These are phyloP conservation scores for Anomalospiza imberbis DNA, from an alignment of 2,797 vertebrate genomes.

Conservation along the genomic window DNA sequence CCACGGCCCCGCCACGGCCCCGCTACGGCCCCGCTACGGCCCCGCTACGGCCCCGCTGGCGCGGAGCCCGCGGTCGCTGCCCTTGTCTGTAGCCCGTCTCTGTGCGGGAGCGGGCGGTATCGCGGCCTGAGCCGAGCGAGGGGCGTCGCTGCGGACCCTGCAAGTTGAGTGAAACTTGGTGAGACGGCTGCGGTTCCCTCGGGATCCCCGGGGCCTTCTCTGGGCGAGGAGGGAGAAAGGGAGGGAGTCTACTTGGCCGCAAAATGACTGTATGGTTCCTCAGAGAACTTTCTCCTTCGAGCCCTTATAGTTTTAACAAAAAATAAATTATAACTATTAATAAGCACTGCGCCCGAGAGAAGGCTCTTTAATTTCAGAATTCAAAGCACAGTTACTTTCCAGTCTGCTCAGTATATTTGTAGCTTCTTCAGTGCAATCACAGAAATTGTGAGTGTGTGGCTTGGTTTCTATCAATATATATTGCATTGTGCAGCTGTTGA, in stretches of 20 bases:
- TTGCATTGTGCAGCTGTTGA: fast-evolving
- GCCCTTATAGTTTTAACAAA: not conserved
- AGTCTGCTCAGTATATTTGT: fast-evolving
- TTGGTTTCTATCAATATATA: not conserved
- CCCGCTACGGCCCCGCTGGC: too few species aligned
- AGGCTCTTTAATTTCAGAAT: not conserved
- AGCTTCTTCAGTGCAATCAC: not conserved
- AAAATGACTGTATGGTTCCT: not conserved
- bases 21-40: too few species aligned
- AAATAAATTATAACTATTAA: fast-evolving
- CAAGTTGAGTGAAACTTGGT: fast-evolving
- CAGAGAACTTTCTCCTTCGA: not conserved
- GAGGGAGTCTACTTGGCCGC: fast-evolving
- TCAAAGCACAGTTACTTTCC: not conserved
- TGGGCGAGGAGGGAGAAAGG: not conserved
- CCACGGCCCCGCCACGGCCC: too few species aligned
- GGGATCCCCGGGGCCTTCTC: not conserved
- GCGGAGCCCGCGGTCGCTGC: not conserved
- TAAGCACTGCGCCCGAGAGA: fast-evolving
- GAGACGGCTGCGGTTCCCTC: not conserved
- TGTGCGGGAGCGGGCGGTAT: not conserved
- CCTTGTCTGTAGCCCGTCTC: fast-evolving
- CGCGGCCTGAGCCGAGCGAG: not conserved
- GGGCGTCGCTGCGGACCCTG: too few species aligned
- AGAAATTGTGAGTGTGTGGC: fast-evolving